phyloP scores from a whole-genome alignment of 2,888 invertebrate genomes.

The Volucella inflata region DNA sequence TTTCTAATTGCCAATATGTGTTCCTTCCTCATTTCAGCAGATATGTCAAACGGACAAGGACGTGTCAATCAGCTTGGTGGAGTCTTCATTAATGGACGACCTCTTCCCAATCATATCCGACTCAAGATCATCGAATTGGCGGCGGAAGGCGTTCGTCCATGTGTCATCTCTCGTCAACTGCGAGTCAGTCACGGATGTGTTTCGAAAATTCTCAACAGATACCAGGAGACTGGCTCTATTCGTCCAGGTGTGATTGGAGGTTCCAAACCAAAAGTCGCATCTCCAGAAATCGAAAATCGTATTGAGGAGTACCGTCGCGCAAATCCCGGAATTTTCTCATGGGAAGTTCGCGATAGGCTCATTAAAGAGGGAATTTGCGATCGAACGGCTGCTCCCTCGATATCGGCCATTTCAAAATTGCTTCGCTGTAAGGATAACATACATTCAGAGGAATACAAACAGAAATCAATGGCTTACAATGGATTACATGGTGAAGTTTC shows the following conservation, averaged over 20 bases:
- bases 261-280: slow-evolving; percentile 96
- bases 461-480: slow-evolving; percentile 75
- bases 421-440: slow-evolving; percentile 88
- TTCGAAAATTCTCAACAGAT: slow-evolving; percentile 97
- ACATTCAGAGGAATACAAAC: slow-evolving; percentile 77
- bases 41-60: slow-evolving; percentile 91
- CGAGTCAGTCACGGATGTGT: slow-evolving; percentile 98
- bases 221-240: slow-evolving; percentile 97
- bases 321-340: slow-evolving; percentile 97
- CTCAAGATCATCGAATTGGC: slow-evolving; percentile 98
- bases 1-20: slow-evolving; percentile 3
- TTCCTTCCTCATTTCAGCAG: slow-evolving; percentile 75
- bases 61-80: slow-evolving; percentile 98
- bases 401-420: slow-evolving; percentile 92
- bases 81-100: slow-evolving; percentile 98
- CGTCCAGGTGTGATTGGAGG: slow-evolving; percentile 97
- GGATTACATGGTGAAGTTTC: slow-evolving; percentile 76
- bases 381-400: slow-evolving; percentile 87
- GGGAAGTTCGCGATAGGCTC: slow-evolving; percentile 96
- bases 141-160: slow-evolving; percentile 96
- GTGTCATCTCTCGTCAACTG: slow-evolving; percentile 96
- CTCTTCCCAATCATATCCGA: slow-evolving; percentile 96
- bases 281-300: slow-evolving; percentile 95
- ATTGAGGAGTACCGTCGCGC: slow-evolving; percentile 95
- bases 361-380: slow-evolving; percentile 89